Conservation (phyloP, 2,113 vertebrate species). For the Notothenia rossii region DNA sequence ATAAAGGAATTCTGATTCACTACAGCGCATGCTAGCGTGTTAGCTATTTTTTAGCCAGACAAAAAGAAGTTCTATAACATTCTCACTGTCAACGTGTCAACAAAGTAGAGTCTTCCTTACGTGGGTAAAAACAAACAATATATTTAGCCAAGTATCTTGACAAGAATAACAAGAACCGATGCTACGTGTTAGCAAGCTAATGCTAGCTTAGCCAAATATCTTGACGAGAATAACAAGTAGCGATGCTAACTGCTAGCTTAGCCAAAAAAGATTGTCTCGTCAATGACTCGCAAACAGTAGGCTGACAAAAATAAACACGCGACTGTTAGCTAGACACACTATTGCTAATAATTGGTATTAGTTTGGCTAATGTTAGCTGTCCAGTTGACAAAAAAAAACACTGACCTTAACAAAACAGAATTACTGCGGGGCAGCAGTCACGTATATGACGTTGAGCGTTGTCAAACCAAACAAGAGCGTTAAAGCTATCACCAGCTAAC, state of each 20-base stretch:
- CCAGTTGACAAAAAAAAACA: slow-evolving; percentile 9
- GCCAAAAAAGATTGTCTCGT: slow-evolving; percentile 46
- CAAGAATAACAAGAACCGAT: slow-evolving; percentile 17
- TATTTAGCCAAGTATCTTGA: not conserved
- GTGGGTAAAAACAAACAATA: not conserved
- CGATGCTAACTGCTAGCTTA: slow-evolving; percentile 54
- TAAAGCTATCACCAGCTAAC: slow-evolving; percentile 64
- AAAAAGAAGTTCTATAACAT: slow-evolving; percentile 14
- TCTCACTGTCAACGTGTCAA: slow-evolving; percentile 31
- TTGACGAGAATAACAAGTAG: slow-evolving; percentile 20
- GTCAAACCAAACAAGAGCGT: slow-evolving; percentile 71
- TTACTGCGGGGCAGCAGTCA: slow-evolving; percentile 52
- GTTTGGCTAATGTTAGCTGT: not conserved
- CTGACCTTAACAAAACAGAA: slow-evolving; percentile 38
- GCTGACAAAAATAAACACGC: slow-evolving; percentile 53
- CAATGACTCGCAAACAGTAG: slow-evolving; percentile 45
- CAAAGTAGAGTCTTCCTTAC: not conserved
- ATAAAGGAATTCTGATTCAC: slow-evolving; percentile 12
- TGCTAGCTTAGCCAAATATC: slow-evolving; percentile 52
- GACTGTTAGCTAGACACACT: not conserved
- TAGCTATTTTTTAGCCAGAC: slow-evolving; percentile 38
- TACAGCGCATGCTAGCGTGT: slow-evolving; percentile 36
- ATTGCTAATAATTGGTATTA: not conserved
- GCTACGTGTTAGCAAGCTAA: too few relatives aligned
- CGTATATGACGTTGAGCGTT: slow-evolving; percentile 65